Evolutionary conservation across 2,888 invertebrate species (phyloP).

Genomic region (Caenorhabditis auriculariae): DNA sequence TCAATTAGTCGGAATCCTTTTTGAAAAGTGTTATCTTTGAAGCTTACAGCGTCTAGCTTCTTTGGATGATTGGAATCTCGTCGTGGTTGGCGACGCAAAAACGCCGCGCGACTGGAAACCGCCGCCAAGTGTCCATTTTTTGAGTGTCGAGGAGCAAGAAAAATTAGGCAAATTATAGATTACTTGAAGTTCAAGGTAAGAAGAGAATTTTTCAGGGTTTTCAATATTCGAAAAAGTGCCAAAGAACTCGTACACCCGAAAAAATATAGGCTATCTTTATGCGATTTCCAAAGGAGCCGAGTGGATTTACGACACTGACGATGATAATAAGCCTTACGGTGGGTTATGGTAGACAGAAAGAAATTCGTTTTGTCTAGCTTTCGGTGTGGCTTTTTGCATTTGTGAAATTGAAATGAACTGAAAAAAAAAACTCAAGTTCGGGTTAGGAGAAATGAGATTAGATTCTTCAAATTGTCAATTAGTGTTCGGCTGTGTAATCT

Average conservation of each 20-base stretch:
- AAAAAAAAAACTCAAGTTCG: too few species aligned
- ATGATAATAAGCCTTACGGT: slow-evolving; percentile 27
- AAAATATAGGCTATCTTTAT: slow-evolving; percentile 25
- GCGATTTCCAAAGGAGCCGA: slow-evolving; percentile 23
- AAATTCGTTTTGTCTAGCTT: neutral
- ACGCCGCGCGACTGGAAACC: slow-evolving; percentile 13
- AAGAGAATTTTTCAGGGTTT: neutral
- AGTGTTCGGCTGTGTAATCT: too few species aligned
- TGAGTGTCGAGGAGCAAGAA: slow-evolving; percentile 8
- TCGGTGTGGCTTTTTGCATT: too few species aligned
- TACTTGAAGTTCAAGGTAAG: neutral
- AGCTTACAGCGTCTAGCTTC: slow-evolving; percentile 12
- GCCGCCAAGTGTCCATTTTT: slow-evolving; percentile 7
- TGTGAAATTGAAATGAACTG: too few species aligned
- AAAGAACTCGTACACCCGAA: slow-evolving; percentile 11
- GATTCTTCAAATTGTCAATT: too few species aligned
- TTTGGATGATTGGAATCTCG: slow-evolving; percentile 4
- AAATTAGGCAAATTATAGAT: neutral
- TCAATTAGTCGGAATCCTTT: too few species aligned
- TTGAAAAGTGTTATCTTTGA: too few species aligned
- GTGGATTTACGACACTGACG: slow-evolving; percentile 31
- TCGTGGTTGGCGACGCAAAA: slow-evolving; percentile 14
- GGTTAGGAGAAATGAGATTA: too few species aligned
- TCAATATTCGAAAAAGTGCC: slow-evolving; percentile 1
- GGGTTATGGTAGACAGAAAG: neutral